These are phyloP conservation scores for Molossus alvarezi DNA, from an alignment of 2,797 vertebrate genomes.

Conservation along the genomic window DNA sequence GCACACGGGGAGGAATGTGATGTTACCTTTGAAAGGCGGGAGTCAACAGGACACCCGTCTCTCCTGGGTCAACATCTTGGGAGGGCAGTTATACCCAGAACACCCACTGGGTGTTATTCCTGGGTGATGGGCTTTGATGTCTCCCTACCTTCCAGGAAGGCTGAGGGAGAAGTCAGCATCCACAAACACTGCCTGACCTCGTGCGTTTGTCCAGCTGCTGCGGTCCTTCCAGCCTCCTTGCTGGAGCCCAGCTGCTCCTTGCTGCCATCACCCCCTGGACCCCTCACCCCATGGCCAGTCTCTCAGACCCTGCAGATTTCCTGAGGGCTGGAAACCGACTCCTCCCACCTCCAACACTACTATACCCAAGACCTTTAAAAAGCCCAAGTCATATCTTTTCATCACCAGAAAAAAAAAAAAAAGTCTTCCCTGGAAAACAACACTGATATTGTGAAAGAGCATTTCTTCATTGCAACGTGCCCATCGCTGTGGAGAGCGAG, in stretches of 20 bases:
- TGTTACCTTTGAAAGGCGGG: background rate
- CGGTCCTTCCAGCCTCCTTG: background rate
- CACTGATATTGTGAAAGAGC: background rate
- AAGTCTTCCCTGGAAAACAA: background rate
- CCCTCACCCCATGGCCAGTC: background rate
- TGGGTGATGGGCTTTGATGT: constrained; percentile 64
- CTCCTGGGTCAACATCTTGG: background rate
- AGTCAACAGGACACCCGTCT: background rate
- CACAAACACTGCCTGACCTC: constrained; percentile 71
- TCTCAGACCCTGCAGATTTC: background rate
- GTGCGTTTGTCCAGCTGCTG: constrained; percentile 83
- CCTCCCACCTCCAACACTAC: background rate
- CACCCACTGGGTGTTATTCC: background rate
- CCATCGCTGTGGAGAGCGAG: background rate
- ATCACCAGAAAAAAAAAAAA: too few relatives aligned
- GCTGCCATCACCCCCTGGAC: background rate
- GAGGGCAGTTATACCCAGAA: background rate
- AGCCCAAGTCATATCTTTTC: background rate
- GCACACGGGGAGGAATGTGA: background rate
- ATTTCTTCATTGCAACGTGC: background rate
- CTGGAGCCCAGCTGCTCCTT: constrained; percentile 67
- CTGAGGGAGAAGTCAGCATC: constrained; percentile 33
- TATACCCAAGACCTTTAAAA: background rate
- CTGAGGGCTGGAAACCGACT: background rate
- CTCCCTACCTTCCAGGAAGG: background rate